These are phyloP conservation scores for Carettochelys insculpta DNA, from an alignment of 2,113 vertebrate genomes.

Conservation along the genomic window DNA sequence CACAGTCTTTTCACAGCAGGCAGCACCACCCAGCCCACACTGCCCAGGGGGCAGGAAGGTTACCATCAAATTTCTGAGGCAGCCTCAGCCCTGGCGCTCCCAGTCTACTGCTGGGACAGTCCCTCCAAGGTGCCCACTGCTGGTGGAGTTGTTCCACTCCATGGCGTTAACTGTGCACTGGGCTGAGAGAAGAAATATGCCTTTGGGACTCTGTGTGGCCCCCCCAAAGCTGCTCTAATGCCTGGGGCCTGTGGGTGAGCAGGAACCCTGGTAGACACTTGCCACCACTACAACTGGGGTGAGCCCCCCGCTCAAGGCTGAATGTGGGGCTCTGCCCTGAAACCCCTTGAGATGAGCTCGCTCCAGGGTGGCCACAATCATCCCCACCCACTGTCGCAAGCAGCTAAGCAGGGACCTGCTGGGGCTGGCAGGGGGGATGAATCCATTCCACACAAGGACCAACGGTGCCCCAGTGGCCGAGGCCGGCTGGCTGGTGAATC, in stretches of 20 bases:
- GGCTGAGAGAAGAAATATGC: too few species aligned
- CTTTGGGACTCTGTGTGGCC: too few species aligned
- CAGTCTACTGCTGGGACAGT: too few species aligned
- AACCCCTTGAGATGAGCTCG: neutral
- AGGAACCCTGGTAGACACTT: neutral
- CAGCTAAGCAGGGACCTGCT: neutral
- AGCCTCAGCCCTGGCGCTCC: too few species aligned
- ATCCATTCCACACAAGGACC: neutral
- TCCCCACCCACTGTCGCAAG: neutral
- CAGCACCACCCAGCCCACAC: too few species aligned
- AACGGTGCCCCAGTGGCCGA: neutral
- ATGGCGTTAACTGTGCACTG: too few species aligned
- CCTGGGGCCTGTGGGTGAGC: neutral
- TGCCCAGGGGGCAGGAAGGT: too few species aligned
- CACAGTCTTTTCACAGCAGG: too few species aligned
- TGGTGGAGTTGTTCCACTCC: too few species aligned
- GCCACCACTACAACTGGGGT: neutral
- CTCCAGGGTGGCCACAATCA: neutral
- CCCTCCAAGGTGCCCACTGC: too few species aligned
- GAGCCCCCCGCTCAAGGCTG: too few species aligned
- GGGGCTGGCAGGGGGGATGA: neutral
- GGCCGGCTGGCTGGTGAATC: neutral
- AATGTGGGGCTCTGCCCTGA: fast-evolving
- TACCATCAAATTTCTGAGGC: too few species aligned
- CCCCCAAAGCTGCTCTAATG: neutral